Evolutionary conservation across 2,797 vertebrate genomes (phyloP).

Genomic region (Austrolebias charrua): DNA sequence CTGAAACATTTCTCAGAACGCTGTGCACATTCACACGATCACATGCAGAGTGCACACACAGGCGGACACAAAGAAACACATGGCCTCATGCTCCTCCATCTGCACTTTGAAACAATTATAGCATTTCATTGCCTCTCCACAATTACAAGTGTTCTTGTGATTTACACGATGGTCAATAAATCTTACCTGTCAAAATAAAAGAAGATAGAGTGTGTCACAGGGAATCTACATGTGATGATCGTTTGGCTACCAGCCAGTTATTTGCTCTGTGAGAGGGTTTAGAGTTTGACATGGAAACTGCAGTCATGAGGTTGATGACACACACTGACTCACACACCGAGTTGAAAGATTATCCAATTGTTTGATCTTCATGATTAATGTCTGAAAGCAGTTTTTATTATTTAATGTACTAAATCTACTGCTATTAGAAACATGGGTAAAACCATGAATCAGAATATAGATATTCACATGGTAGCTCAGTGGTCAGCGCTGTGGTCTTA

Average conservation of each 20-base stretch:
- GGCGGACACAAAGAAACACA: constrained; percentile 23
- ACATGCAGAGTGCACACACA: constrained; percentile 40
- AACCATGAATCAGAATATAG: no score
- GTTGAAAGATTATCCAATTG: constrained; percentile 24
- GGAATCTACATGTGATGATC: constrained; percentile 38
- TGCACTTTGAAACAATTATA: constrained; percentile 71
- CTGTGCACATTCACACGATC: constrained; percentile 49
- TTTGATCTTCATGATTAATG: neutral
- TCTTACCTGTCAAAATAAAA: constrained; percentile 55
- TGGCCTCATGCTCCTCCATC: constrained; percentile 38
- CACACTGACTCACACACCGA: constrained; percentile 39
- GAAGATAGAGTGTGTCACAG: constrained; percentile 50
- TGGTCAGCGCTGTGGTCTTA: no score
- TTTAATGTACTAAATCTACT: no score
- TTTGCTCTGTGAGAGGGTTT: constrained; percentile 11
- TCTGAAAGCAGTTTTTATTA: neutral
- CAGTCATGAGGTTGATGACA: constrained; percentile 53
- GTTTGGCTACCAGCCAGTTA: constrained; percentile 44
- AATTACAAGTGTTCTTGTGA: constrained; percentile 66
- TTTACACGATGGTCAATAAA: constrained; percentile 58
- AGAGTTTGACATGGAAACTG: constrained; percentile 51
- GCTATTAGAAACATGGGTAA: no score
- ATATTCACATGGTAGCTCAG: no score
- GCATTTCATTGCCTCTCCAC: constrained; percentile 55
- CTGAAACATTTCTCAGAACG: constrained; percentile 69